Conservation (phyloP, 2,113 vertebrate species). For the Plecturocebus donacophilus region DNA sequence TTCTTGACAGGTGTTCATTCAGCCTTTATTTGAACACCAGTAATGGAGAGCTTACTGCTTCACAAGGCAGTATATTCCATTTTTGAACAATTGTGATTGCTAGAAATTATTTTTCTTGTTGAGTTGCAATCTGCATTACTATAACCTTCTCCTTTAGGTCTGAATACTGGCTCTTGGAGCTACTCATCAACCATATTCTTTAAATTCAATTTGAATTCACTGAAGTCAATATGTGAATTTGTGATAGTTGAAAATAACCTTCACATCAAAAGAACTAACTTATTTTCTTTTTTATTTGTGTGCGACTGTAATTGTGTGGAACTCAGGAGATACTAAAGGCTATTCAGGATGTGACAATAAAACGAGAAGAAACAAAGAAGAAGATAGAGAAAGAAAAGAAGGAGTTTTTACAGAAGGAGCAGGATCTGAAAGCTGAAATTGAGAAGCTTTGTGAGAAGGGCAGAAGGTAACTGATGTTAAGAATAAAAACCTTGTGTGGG, state of each 20-base stretch:
- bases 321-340: constrained; percentile 84
- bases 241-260: constrained; percentile 39
- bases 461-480: constrained; percentile 83
- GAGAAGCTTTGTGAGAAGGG: constrained; percentile 88
- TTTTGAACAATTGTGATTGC: constrained; percentile 13
- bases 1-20: constrained; percentile 18
- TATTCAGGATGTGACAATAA: constrained; percentile 87
- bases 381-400: constrained; percentile 92
- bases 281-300: constrained; percentile 59
- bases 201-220: not conserved
- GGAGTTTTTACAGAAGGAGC: constrained; percentile 89
- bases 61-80: not conserved
- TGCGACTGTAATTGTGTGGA: not conserved
- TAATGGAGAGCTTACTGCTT: not conserved
- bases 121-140: not conserved
- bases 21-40: not conserved
- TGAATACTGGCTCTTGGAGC: not conserved
- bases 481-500: not conserved
- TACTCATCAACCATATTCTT: not conserved
- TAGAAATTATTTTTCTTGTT: constrained; percentile 23
- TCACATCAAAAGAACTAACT: constrained; percentile 50
- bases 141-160: not conserved
- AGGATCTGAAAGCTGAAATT: constrained; percentile 89
- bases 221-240: not conserved
- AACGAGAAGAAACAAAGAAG: constrained; percentile 89